Conservation (phyloP, 2,113 vertebrate genomes). For the Oncorhynchus masou region DNA sequence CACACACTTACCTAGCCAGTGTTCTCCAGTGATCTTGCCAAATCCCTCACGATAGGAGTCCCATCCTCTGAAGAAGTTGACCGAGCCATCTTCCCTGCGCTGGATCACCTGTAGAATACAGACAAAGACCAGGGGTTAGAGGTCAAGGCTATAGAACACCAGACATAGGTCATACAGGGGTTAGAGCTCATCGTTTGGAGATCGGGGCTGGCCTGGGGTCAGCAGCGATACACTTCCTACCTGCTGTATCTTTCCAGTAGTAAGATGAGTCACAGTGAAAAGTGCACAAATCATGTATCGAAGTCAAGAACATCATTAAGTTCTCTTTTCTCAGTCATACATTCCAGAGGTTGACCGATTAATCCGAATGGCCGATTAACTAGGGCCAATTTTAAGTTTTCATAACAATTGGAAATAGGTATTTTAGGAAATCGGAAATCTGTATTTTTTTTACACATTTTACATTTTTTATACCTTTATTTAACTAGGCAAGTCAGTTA, state of each 20-base stretch:
- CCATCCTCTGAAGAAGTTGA: conserved; percentile 95
- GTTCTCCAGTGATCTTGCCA: conserved; percentile 93
- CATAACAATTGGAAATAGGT: too few species aligned
- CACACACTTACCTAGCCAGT: conserved; percentile 88
- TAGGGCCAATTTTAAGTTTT: too few species aligned
- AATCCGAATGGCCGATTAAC: too few species aligned
- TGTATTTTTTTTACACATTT: too few species aligned
- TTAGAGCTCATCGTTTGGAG: too few species aligned
- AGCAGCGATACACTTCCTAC: background rate
- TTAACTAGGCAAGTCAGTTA: too few species aligned
- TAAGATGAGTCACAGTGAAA: background rate
- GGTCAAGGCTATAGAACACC: conserved; percentile 43
- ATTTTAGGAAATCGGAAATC: too few species aligned
- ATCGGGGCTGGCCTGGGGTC: conserved; percentile 12
- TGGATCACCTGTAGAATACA: conserved; percentile 84
- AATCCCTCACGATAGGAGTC: conserved; percentile 92
- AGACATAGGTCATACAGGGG: background rate
- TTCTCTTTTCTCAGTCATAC: conserved; percentile 33
- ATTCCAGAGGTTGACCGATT: conserved; percentile 9
- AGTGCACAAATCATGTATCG: background rate
- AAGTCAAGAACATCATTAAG: conserved; percentile 29
- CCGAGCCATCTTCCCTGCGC: conserved; percentile 88
- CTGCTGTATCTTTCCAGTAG: too few species aligned
- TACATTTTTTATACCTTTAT: too few species aligned
- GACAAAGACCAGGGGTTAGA: conserved; percentile 32